These are phyloP conservation scores for Cepaea hortensis DNA, from an alignment of 2,888 invertebrate species.

Conservation along the genomic window DNA sequence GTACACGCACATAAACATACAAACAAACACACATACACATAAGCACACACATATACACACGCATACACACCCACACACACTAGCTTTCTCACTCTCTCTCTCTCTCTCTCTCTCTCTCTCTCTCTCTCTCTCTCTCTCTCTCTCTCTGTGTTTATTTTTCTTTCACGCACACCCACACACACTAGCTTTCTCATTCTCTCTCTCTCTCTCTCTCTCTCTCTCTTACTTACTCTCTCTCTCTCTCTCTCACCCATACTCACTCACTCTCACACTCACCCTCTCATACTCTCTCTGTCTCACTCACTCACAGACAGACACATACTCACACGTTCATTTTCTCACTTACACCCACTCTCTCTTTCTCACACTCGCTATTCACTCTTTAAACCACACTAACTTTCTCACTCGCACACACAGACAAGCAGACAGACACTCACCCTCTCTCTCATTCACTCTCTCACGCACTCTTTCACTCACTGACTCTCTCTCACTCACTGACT, in stretches of 20 bases:
- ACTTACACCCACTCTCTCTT: not conserved
- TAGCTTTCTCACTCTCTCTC: not conserved
- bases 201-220: too few species aligned
- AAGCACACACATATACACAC: too few species aligned
- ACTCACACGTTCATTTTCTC: not conserved
- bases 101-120: not conserved
- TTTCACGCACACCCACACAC: not conserved
- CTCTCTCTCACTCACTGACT: not conserved
- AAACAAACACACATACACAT: too few species aligned
- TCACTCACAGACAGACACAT: not conserved
- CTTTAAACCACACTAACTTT: not conserved
- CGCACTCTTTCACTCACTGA: not conserved
- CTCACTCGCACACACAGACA: too few species aligned
- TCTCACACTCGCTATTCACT: not conserved
- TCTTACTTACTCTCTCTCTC: too few species aligned
- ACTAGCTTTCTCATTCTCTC: not conserved
- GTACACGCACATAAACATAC: too few species aligned
- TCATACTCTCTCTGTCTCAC: not conserved
- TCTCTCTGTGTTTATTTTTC: not conserved
- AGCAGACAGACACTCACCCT: too few species aligned
- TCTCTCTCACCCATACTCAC: too few species aligned
- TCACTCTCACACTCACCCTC: not conserved
- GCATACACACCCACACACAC: too few species aligned
- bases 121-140: not conserved
- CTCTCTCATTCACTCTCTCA: too few species aligned